Percentiles rank a stretch among this genome's conserved stretches.
Evolutionary conservation across 2,888 invertebrate species (phyloP).

Genomic region (Hyalella azteca): DNA sequence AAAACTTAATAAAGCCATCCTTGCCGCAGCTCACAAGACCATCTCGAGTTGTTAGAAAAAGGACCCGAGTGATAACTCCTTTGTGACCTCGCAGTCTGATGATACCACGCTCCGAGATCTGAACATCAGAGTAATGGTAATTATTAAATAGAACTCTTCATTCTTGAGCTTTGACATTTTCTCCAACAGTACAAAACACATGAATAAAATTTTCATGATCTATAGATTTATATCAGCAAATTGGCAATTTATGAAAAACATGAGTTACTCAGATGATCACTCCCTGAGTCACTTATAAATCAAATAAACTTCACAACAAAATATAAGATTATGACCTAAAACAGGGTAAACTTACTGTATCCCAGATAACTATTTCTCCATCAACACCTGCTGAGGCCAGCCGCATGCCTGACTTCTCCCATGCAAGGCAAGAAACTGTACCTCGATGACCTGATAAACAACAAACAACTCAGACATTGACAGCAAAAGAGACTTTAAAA

Average conservation of each 20-base stretch:
- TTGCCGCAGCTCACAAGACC: constrained; percentile 83
- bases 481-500: not conserved
- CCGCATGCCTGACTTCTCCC: constrained; percentile 56
- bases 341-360: constrained; percentile 70
- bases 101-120: constrained; percentile 79
- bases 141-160: too few species aligned
- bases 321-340: too few species aligned
- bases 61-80: constrained; percentile 79
- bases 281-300: too few species aligned
- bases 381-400: constrained; percentile 54
- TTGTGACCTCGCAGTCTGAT: constrained; percentile 91
- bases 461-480: not conserved
- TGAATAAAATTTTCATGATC: too few species aligned
- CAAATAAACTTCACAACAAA: too few species aligned
- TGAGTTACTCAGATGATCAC: too few species aligned
- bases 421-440: constrained; percentile 46
- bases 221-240: too few species aligned
- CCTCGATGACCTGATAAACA: constrained; percentile 45
- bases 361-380: constrained; percentile 87
- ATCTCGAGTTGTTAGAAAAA: constrained; percentile 64
- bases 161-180: too few species aligned
- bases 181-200: too few species aligned
- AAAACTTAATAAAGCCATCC: constrained; percentile 94
- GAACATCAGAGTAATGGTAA: not conserved
- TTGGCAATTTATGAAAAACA: too few species aligned